phyloP scores from a whole-genome alignment of 2,113 vertebrate species.

The Rhabdomys dilectus region DNA sequence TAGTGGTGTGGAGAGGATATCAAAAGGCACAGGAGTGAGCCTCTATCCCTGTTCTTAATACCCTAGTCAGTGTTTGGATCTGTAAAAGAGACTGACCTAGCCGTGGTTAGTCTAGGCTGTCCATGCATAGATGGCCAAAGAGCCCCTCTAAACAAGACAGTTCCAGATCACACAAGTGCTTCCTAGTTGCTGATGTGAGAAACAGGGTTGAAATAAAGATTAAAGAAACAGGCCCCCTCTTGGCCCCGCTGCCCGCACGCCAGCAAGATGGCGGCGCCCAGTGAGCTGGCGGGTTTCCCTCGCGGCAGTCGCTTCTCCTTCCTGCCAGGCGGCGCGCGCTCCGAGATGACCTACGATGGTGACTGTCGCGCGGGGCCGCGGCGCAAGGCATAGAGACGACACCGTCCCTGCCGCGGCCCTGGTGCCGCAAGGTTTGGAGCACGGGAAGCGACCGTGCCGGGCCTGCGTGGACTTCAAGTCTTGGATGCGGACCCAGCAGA shows the following conservation, averaged over 20 bases:
- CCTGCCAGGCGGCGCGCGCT: conserved; percentile 72
- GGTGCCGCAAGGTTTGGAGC: neutral
- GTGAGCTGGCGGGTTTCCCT: conserved; percentile 59
- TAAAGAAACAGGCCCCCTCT: conserved; percentile 34
- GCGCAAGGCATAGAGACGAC: conserved; percentile 31
- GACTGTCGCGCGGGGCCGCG: conserved; percentile 79
- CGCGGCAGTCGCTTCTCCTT: conserved; percentile 55
- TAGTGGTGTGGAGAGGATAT: neutral
- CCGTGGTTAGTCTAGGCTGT: neutral
- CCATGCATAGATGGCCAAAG: neutral
- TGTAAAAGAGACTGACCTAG: neutral
- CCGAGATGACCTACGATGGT: conserved; percentile 65
- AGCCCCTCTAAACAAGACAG: conserved; percentile 8
- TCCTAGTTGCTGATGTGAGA: conserved; percentile 36
- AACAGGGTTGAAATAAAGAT: neutral
- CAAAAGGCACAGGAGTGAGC: neutral
- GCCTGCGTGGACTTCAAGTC: conserved; percentile 96
- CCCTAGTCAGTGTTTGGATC: conserved; percentile 45
- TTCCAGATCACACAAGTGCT: neutral
- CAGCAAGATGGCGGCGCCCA: conserved; percentile 92
- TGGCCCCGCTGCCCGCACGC: conserved; percentile 81
- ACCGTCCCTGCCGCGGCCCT: neutral
- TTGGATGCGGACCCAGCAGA: conserved; percentile 94
- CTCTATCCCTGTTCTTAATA: neutral
- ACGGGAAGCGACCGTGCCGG: conserved; percentile 92